phyloP scores from a whole-genome alignment of 2,888 invertebrate species.

The Zootermopsis nevadensis region DNA sequence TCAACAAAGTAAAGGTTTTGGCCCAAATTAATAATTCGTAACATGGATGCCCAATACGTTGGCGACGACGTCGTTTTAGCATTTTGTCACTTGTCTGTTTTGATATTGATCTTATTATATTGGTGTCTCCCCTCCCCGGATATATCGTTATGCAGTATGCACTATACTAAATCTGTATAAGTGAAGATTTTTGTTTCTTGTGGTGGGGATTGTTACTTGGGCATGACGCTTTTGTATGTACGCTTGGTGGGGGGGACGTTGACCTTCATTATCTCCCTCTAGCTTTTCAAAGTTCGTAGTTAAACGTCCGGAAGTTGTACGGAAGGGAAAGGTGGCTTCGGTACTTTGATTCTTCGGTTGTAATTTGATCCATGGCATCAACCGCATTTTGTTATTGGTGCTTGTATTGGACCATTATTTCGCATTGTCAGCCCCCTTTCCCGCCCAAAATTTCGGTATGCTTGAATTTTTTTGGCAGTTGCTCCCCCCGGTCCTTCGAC shows the following conservation, averaged over 20 bases:
- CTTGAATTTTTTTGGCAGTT: slow-evolving; percentile 43
- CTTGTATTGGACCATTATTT: too few relatives aligned
- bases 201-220: slow-evolving; percentile 36
- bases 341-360: too few relatives aligned
- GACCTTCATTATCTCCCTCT: slow-evolving; percentile 47
- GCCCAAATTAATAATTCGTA: not conserved
- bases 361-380: too few relatives aligned
- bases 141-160: not conserved
- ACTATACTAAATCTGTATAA: not conserved
- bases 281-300: not conserved
- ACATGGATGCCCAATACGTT: not conserved
- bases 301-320: not conserved
- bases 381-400: too few relatives aligned
- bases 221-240: slow-evolving; percentile 40
- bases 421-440: not conserved
- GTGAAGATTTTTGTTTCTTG: not conserved
- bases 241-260: slow-evolving; percentile 45
- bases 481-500: not conserved
- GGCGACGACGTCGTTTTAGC: not conserved
- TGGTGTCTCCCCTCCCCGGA: not conserved
- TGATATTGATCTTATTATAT: not conserved
- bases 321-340: not conserved
- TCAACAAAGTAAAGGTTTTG: not conserved
- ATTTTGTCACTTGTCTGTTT: too few relatives aligned
- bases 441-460: slow-evolving; percentile 36